Evolutionary conservation across 2,888 invertebrate species (phyloP), one percentile per base, ranked within the genome.

Genomic region (Eupelmus urozonus): DNA sequence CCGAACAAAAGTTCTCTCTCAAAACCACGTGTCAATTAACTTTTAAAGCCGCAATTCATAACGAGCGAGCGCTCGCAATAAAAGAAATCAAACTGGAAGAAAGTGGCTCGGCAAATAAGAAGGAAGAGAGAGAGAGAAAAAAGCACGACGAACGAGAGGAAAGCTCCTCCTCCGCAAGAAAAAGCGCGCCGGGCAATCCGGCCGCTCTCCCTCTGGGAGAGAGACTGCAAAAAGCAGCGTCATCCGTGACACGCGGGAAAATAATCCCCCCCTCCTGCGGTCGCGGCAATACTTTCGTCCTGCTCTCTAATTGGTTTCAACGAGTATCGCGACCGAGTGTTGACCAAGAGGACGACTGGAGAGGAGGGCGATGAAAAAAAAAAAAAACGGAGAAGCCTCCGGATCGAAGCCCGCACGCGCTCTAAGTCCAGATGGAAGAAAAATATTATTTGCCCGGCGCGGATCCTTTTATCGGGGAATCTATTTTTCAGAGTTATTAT

Each of bases 401-500:
- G 7, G 16, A 1, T 29, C 51, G 51, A 13, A 16, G 45, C 13
- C 60, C 79, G n/a, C n/a, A n/a, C n/a, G n/a, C n/a, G n/a, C n/a
- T n/a, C 79, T 83, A 81, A 83, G 81, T 76, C 81, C 79, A 81
- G 79, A 82, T 84, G 79, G 80, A 83, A 82, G 82, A 81, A 83
- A 83, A 84, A 84, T 83, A 83, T 83, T 81, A 82, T 82, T 81
- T 78, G 81, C 72, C 72, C 63, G 53, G 42, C 65, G 29, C 67
- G 45, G 81, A 82, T 82, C 80, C 81, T 81, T 81, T 83, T 81
- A 82, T 81, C 83, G 81, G 71, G 42, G 74, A 81, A 83, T 83
- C 82, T 82, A 84, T 82, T 82, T 84, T 82, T 82, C 80, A 83
- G 80, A 80, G 81, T 78, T 83, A 82, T 82, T 82, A 83, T 82